Evolutionary conservation across 1,140 invertebrate genomes (phyloP).

Genomic region (Eueides isabella): DNA sequence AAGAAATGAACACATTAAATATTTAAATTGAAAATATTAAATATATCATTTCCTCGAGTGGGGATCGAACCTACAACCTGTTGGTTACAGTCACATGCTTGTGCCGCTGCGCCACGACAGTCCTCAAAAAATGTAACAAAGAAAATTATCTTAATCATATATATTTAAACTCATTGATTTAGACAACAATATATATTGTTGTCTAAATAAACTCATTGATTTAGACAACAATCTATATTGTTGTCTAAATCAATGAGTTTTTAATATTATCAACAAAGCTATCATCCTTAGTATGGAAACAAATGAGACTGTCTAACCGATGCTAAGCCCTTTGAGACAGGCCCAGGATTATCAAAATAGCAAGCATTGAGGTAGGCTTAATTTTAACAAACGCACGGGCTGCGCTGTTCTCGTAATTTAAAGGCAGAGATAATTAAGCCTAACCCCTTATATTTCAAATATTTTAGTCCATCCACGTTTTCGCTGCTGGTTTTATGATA

Average conservation of each 20-base stretch:
- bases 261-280: conserved; percentile 1
- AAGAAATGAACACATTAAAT: too few species aligned
- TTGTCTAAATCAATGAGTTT: too few species aligned
- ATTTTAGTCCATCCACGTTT: background rate
- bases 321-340: background rate
- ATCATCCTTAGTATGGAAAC: background rate
- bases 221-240: background rate
- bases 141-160: too few species aligned
- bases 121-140: too few species aligned
- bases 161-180: too few species aligned
- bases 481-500: background rate
- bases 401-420: background rate
- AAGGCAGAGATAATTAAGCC: background rate
- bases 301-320: background rate
- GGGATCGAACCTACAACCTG: too few species aligned
- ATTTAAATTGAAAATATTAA: too few species aligned
- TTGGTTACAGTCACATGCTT: too few species aligned
- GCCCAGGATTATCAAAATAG: background rate
- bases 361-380: conserved; percentile 4
- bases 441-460: background rate
- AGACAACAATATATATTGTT: background rate
- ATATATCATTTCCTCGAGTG: too few species aligned
- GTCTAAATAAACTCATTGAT: background rate
- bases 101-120: too few species aligned
- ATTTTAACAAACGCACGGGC: background rate